These are phyloP conservation scores for Bambusicola thoracicus DNA, from an alignment of 2,113 vertebrate genomes.

Conservation along the genomic window DNA sequence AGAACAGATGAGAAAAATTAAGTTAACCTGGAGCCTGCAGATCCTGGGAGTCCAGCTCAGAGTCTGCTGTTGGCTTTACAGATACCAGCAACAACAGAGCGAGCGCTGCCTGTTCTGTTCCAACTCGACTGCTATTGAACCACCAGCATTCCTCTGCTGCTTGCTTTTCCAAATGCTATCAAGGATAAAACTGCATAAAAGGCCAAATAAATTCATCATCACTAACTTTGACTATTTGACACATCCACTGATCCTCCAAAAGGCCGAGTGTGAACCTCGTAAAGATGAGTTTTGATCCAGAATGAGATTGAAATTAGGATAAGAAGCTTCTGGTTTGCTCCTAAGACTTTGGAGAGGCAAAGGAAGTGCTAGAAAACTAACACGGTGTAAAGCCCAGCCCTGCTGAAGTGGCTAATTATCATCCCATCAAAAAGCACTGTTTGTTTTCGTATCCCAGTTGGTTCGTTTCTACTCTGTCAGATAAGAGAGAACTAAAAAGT, in stretches of 20 bases:
- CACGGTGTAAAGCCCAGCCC: background rate
- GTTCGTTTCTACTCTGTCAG: background rate
- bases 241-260: background rate
- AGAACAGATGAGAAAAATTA: background rate
- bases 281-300: background rate
- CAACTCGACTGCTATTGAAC: fast-evolving
- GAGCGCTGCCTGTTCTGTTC: background rate
- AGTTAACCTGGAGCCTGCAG: background rate
- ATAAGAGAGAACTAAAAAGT: background rate
- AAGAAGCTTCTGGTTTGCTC: background rate
- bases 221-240: background rate
- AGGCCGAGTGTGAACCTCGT: background rate
- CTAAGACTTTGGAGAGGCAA: background rate
- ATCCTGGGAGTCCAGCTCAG: background rate
- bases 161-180: background rate
- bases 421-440: background rate
- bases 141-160: background rate
- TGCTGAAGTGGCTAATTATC: background rate
- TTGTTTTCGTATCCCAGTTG: background rate
- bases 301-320: background rate
- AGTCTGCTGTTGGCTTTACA: background rate
- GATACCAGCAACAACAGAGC: background rate
- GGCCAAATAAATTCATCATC: background rate
- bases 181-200: background rate
- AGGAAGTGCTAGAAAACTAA: background rate